phyloP scores from a whole-genome alignment of 2,113 vertebrate genomes.

The Protobothrops mucrosquamatus region DNA sequence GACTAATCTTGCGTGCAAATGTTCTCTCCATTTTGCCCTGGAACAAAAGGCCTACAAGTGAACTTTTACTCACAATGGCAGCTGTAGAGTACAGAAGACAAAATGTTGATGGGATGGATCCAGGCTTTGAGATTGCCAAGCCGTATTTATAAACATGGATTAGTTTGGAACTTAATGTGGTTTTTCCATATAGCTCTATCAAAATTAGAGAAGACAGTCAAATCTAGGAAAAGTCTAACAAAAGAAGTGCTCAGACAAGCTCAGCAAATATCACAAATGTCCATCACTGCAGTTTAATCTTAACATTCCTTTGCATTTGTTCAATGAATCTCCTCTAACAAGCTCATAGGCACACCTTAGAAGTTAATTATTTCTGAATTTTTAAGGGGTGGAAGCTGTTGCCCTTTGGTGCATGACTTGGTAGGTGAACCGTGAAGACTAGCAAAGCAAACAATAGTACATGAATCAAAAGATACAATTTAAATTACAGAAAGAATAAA shows the following conservation, averaged over 20 bases:
- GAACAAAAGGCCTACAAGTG: neutral
- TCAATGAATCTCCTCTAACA: constrained; percentile 49
- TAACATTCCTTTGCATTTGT: constrained; percentile 42
- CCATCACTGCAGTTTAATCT: constrained; percentile 55
- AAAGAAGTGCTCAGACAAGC: constrained; percentile 18
- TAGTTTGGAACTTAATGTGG: neutral
- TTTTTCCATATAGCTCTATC: constrained; percentile 4
- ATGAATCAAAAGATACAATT: constrained; percentile 34
- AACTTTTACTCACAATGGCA: neutral
- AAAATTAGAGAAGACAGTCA: constrained; percentile 30
- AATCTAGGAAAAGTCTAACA: neutral
- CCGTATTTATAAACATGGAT: neutral
- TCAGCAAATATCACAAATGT: constrained; percentile 49
- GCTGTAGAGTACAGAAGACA: neutral
- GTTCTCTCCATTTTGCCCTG: neutral
- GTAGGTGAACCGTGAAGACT: constrained; percentile 34
- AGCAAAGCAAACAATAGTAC: constrained; percentile 28
- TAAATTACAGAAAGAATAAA: constrained; percentile 5
- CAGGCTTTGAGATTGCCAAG: neutral
- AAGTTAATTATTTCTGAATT: constrained; percentile 55
- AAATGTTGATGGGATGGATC: neutral
- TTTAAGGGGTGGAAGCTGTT: constrained; percentile 34
- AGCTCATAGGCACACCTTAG: constrained; percentile 43
- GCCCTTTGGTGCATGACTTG: constrained; percentile 27
- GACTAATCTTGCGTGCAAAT: neutral